A percentile compares a stretch with the other conserved stretches of the same genome.
Conservation (phyloP, 2,888 invertebrate genomes). For the Erebia epiphron region DNA sequence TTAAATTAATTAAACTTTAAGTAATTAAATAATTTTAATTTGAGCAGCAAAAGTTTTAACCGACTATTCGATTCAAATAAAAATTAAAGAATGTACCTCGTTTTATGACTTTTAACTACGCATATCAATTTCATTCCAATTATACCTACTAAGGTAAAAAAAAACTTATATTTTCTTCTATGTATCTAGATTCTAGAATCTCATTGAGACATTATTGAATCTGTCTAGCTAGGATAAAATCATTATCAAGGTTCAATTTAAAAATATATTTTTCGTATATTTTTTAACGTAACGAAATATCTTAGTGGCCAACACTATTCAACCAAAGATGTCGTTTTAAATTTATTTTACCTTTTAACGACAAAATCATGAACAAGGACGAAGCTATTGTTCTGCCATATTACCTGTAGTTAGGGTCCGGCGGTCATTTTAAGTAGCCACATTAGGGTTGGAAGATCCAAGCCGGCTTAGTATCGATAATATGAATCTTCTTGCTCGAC, state of each 20-base stretch:
- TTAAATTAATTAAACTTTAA: too few relatives aligned
- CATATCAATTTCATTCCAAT: too few relatives aligned
- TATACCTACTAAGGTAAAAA: too few relatives aligned
- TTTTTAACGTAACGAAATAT: neutral
- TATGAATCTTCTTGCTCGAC: neutral
- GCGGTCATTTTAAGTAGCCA: conserved; percentile 16
- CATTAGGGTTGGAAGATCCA: neutral
- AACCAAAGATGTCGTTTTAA: conserved; percentile 2
- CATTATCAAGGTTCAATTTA: neutral
- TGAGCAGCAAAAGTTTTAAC: too few relatives aligned
- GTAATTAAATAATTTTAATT: too few relatives aligned
- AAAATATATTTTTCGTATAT: neutral
- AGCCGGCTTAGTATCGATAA: neutral
- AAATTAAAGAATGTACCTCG: too few relatives aligned
- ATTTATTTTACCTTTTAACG: conserved; percentile 21
- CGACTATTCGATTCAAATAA: too few relatives aligned
- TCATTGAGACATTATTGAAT: too few relatives aligned
- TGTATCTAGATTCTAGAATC: too few relatives aligned
- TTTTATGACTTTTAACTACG: too few relatives aligned
- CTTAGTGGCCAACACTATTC: conserved; percentile 1
- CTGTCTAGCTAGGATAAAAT: neutral
- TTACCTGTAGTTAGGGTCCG: conserved; percentile 17
- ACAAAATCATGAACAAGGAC: conserved; percentile 20
- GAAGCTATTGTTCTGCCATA: conserved; percentile 14
- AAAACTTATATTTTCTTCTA: too few relatives aligned